A percentile compares a stretch with the other conserved stretches of the same genome.
Conservation (phyloP, 2,797 vertebrate species). For the Cirrhinus mrigala region DNA sequence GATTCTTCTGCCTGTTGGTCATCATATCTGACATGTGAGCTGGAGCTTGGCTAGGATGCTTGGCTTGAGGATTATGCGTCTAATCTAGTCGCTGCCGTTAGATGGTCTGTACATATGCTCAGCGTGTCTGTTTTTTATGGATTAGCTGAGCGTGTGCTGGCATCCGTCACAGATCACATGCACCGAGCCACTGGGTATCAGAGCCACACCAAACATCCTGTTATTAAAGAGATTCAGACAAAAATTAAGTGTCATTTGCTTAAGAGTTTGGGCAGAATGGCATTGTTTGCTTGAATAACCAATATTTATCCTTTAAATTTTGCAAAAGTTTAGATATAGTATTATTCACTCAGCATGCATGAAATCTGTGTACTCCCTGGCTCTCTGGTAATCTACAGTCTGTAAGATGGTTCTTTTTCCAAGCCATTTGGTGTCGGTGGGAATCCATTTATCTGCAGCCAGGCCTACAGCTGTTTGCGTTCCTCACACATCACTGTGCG, state of each 20-base stretch:
- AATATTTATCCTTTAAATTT: neutral
- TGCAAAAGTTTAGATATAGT: neutral
- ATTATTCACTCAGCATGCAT: neutral
- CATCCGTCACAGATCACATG: slow-evolving; percentile 6
- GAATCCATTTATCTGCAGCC: slow-evolving; percentile 42
- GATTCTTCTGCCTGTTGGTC: slow-evolving; percentile 50
- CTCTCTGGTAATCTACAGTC: slow-evolving; percentile 11
- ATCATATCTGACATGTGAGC: neutral
- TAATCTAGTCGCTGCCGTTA: slow-evolving; percentile 44
- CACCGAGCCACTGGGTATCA: neutral
- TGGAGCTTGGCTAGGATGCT: slow-evolving; percentile 51
- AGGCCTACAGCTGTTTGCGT: slow-evolving; percentile 55
- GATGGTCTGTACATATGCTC: neutral
- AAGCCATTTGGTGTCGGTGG: slow-evolving; percentile 37
- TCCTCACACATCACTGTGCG: slow-evolving; percentile 38
- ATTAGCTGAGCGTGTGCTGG: neutral
- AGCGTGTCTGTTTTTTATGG: neutral
- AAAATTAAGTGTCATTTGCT: neutral
- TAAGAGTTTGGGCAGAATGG: neutral
- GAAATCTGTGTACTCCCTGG: neutral
- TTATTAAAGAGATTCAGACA: neutral
- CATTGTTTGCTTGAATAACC: neutral
- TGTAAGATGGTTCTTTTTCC: neutral
- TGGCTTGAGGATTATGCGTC: slow-evolving; percentile 42
- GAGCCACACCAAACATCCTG: neutral